A percentile compares a stretch with the other conserved stretches of the same genome.
phyloP scores from a whole-genome alignment of 2,888 invertebrate genomes.

The Abrostola triplasia region DNA sequence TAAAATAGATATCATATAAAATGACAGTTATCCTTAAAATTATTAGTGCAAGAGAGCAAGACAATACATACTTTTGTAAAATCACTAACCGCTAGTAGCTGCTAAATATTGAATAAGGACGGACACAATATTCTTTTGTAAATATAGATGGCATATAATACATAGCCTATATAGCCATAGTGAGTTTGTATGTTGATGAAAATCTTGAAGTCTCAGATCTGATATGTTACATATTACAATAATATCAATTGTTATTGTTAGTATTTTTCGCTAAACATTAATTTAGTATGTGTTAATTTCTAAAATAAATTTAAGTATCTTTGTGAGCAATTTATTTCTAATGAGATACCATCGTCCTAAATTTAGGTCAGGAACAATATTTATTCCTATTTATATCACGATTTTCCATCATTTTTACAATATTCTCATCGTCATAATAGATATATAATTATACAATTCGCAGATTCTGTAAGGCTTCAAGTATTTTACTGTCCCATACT shows the following conservation, averaged over 20 bases:
- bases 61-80: constrained; percentile 32
- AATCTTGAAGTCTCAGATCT: not conserved
- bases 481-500: constrained; percentile 15
- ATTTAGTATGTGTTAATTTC: constrained; percentile 42
- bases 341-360: constrained; percentile 51
- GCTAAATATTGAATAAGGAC: constrained; percentile 50
- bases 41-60: constrained; percentile 53
- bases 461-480: constrained; percentile 17
- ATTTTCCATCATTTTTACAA: not conserved
- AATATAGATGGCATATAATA: constrained; percentile 22
- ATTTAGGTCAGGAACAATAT: constrained; percentile 20
- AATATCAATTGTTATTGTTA: constrained; percentile 24
- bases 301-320: constrained; percentile 74
- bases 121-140: constrained; percentile 41
- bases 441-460: constrained; percentile 1
- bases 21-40: constrained; percentile 37
- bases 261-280: constrained; percentile 24
- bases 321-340: constrained; percentile 71
- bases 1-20: constrained; percentile 23
- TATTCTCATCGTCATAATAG: not conserved
- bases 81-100: constrained; percentile 53
- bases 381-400: constrained; percentile 1
- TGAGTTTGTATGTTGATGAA: constrained; percentile 7
- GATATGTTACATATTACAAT: constrained; percentile 14
- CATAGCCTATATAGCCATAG: constrained; percentile 13